A percentile compares a stretch with the other conserved stretches of the same genome.
Evolutionary conservation across 1,140 invertebrate species (phyloP).

Genomic region (Anastatus disparis): DNA sequence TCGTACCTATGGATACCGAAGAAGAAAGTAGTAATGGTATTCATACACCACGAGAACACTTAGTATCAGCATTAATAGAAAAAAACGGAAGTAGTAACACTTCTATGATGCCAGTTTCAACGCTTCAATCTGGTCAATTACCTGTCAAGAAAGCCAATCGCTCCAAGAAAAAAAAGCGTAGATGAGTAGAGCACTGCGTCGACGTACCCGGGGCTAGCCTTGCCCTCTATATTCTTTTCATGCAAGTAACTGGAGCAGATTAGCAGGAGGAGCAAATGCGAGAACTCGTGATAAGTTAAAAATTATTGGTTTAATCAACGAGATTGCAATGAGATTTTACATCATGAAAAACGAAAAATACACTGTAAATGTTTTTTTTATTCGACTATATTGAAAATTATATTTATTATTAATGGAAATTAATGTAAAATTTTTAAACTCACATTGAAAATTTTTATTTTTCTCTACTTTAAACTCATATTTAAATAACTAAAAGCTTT

Average conservation of each 20-base stretch:
- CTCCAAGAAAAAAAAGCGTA: slow-evolving; percentile 65
- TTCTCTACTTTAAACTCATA: too few relatives aligned
- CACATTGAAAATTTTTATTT: too few relatives aligned
- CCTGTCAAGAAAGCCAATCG: slow-evolving; percentile 61
- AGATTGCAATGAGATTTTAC: too few relatives aligned
- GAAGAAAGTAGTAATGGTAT: slow-evolving; percentile 41
- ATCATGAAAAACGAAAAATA: neutral
- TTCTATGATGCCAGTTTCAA: neutral
- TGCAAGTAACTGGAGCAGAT: slow-evolving; percentile 64
- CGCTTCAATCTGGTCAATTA: slow-evolving; percentile 22
- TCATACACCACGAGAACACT: neutral
- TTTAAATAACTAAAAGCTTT: too few relatives aligned
- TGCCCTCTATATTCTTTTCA: slow-evolving; percentile 63
- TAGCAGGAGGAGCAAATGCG: slow-evolving; percentile 46
- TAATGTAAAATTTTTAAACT: too few relatives aligned
- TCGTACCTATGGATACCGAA: slow-evolving; percentile 48
- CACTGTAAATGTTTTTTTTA: slow-evolving; percentile 25
- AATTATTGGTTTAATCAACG: too few relatives aligned
- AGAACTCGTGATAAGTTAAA: too few relatives aligned
- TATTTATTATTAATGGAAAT: too few relatives aligned
- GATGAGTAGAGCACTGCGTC: slow-evolving; percentile 67
- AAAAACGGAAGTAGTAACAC: neutral
- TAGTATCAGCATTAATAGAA: neutral
- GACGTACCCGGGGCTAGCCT: slow-evolving; percentile 65
- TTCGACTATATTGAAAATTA: too few relatives aligned